These are phyloP conservation scores for Morpho deidamia DNA, from an alignment of 2,888 invertebrate species.

Conservation along the genomic window DNA sequence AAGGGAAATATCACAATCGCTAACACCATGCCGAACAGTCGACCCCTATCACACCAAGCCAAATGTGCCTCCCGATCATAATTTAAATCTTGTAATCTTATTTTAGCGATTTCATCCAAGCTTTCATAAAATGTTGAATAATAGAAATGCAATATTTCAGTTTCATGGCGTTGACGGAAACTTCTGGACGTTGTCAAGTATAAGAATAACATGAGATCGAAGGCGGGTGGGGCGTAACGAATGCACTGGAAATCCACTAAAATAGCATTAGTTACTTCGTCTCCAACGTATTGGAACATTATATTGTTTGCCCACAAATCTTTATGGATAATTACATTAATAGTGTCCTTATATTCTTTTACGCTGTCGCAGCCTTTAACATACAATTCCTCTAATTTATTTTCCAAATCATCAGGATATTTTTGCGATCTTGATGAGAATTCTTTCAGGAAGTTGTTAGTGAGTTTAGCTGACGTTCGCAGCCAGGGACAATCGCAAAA, in stretches of 20 bases:
- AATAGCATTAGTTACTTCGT: slow-evolving; percentile 41
- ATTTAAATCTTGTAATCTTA: slow-evolving; percentile 32
- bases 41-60: slow-evolving; percentile 25
- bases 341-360: slow-evolving; percentile 35
- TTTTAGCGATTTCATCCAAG: slow-evolving; percentile 35
- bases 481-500: slow-evolving; percentile 49
- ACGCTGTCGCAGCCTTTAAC: slow-evolving; percentile 44
- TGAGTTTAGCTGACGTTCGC: slow-evolving; percentile 45
- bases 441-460: slow-evolving; percentile 38
- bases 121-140: slow-evolving; percentile 38
- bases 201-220: slow-evolving; percentile 50
- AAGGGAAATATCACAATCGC: slow-evolving; percentile 34
- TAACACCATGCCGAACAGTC: slow-evolving; percentile 26
- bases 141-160: slow-evolving; percentile 39
- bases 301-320: slow-evolving; percentile 65
- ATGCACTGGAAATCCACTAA: slow-evolving; percentile 58
- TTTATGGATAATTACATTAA: slow-evolving; percentile 57
- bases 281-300: slow-evolving; percentile 49
- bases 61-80: slow-evolving; percentile 24
- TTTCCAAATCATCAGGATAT: slow-evolving; percentile 35
- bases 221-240: slow-evolving; percentile 56
- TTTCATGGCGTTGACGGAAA: slow-evolving; percentile 45
- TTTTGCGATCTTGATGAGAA: slow-evolving; percentile 41
- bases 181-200: slow-evolving; percentile 45
- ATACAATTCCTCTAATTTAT: slow-evolving; percentile 33